These are phyloP conservation scores for Euwallacea fornicatus DNA, from an alignment of 1,140 invertebrate species.

Conservation along the genomic window DNA sequence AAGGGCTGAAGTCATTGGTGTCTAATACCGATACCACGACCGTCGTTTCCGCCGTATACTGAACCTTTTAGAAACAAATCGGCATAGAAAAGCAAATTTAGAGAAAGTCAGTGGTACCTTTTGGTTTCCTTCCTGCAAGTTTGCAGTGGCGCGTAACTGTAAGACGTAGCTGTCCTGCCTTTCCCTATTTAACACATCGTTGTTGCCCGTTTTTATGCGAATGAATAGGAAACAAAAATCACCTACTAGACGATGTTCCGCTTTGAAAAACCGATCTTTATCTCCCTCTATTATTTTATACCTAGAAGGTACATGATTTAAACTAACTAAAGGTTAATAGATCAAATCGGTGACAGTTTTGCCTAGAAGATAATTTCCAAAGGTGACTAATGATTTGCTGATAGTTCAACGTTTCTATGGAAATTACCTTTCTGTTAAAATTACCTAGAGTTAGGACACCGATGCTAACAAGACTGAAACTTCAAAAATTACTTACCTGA, in stretches of 20 bases:
- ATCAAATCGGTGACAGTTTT: not conserved
- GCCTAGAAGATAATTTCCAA: too few relatives aligned
- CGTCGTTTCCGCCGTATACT: slow-evolving; percentile 70
- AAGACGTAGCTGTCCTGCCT: slow-evolving; percentile 81
- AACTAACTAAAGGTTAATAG: not conserved
- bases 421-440: too few relatives aligned
- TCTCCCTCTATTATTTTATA: slow-evolving; percentile 85
- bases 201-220: slow-evolving; percentile 80
- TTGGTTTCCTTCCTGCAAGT: slow-evolving; percentile 61
- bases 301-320: slow-evolving; percentile 49
- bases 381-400: too few relatives aligned
- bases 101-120: slow-evolving; percentile 44
- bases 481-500: slow-evolving; percentile 50
- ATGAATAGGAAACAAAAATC: slow-evolving; percentile 93
- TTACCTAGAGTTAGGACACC: too few relatives aligned
- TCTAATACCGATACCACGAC: slow-evolving; percentile 83
- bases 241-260: slow-evolving; percentile 81
- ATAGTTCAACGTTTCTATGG: too few relatives aligned
- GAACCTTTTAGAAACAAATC: slow-evolving; percentile 24
- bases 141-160: slow-evolving; percentile 74
- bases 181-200: slow-evolving; percentile 87
- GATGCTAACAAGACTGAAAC: too few relatives aligned
- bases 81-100: not conserved
- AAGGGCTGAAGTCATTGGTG: slow-evolving; percentile 88
- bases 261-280: slow-evolving; percentile 88